Percentiles rank a stretch among this genome's conserved stretches.
Evolutionary conservation across 2,797 vertebrate genomes (phyloP).

Genomic region (Mus minutoides): DNA sequence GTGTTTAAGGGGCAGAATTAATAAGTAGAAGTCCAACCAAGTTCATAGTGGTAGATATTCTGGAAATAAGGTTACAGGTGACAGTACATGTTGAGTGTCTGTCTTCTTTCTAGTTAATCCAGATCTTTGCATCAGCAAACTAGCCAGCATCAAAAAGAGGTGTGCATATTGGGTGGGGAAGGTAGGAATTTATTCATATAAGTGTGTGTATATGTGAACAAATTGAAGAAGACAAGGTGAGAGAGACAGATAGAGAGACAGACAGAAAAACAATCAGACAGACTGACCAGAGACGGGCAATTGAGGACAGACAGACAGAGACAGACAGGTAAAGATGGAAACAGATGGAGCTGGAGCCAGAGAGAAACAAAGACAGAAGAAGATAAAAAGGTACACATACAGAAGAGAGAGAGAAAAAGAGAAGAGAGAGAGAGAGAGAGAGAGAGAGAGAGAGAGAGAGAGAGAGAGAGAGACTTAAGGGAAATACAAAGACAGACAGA

Average conservation of each 20-base stretch:
- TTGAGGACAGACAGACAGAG: background rate
- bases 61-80: background rate
- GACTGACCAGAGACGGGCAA: background rate
- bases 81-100: too few species aligned
- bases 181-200: background rate
- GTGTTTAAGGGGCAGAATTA: background rate
- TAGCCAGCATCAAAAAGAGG: background rate
- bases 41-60: fast-evolving
- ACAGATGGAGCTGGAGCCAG: background rate
- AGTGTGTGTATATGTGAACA: background rate
- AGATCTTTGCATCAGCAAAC: background rate
- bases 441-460: background rate
- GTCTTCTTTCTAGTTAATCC: background rate
- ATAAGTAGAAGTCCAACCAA: background rate
- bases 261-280: background rate
- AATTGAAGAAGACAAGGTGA: background rate
- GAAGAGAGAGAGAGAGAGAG: background rate
- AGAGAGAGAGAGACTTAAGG: background rate
- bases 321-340: background rate
- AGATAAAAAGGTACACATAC: background rate
- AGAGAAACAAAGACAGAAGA: too few species aligned
- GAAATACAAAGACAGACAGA: background rate
- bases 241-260: background rate
- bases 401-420: background rate
- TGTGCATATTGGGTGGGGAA: background rate